A percentile compares a stretch with the other conserved stretches of the same genome.
phyloP scores from a whole-genome alignment of 2,113 vertebrate genomes.

The Columba janthina region DNA sequence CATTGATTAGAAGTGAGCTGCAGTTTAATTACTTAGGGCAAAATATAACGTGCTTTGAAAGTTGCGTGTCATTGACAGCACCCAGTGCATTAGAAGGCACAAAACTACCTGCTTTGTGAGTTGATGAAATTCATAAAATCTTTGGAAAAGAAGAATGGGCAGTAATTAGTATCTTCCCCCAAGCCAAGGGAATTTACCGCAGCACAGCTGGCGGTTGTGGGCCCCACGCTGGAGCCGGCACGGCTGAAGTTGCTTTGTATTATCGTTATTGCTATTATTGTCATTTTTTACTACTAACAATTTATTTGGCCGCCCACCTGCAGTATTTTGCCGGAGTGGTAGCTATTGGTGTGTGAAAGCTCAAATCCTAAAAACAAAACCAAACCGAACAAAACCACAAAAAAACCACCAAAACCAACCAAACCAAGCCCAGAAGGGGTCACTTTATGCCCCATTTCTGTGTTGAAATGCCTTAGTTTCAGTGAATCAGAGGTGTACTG shows the following conservation, averaged over 20 bases:
- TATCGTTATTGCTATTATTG: background rate
- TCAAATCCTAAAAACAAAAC: background rate
- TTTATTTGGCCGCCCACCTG: background rate
- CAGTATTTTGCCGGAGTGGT: background rate
- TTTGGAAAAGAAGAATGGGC: background rate
- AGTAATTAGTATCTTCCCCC: background rate
- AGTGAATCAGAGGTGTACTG: background rate
- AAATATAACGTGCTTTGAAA: background rate
- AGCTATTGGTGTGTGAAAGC: background rate
- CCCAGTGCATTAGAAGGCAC: background rate
- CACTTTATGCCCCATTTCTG: background rate
- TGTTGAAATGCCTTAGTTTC: background rate
- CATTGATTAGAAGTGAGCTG: background rate
- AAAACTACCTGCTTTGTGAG: background rate
- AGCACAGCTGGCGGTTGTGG: background rate
- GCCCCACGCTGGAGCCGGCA: background rate
- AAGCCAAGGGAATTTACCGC: background rate
- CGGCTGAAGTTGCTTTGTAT: background rate
- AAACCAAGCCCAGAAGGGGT: too few relatives aligned
- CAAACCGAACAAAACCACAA: accelerated
- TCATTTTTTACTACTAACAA: background rate
- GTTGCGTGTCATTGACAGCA: background rate
- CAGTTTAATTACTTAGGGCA: background rate
- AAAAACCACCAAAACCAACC: too few relatives aligned
- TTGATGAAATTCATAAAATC: background rate